phyloP scores from a whole-genome alignment of 2,113 vertebrate species.

The Alouatta palliata region DNA sequence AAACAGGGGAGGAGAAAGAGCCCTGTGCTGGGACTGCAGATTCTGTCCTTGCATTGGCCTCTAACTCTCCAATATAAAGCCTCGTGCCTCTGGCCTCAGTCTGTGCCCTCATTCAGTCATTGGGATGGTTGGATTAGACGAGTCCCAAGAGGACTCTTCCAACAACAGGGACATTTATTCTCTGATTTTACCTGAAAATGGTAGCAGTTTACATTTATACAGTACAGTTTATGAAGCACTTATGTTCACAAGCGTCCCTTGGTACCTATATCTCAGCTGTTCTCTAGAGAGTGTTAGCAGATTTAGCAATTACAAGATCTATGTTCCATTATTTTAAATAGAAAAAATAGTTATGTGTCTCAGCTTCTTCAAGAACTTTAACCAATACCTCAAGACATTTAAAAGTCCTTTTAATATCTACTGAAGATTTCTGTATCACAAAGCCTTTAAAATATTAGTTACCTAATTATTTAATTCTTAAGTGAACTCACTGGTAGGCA shows the following conservation, averaged over 20 bases:
- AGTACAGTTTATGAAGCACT: not conserved
- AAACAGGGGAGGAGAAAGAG: not conserved
- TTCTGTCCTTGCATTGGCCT: not conserved
- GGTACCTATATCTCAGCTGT: not conserved
- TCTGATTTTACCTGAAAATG: not conserved
- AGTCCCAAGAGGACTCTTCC: not conserved
- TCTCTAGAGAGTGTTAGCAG: not conserved
- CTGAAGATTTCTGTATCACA: too few relatives aligned
- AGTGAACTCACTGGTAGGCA: too few relatives aligned
- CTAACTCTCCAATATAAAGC: accelerated
- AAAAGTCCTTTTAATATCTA: not conserved
- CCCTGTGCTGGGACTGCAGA: not conserved
- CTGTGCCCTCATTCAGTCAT: not conserved
- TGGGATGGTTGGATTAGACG: not conserved
- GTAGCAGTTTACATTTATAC: not conserved
- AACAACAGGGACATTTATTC: not conserved
- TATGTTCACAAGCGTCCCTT: not conserved
- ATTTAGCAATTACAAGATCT: not conserved
- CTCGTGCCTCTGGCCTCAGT: not conserved
- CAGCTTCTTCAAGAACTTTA: not conserved
- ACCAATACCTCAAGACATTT: not conserved
- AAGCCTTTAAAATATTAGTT: too few relatives aligned
- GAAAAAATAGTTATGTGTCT: not conserved
- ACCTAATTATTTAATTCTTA: too few relatives aligned
- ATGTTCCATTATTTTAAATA: not conserved